Base-by-base conservation (phyloP, 2,888 invertebrate species). In the Orthonychiurus folsomi region DNA sequence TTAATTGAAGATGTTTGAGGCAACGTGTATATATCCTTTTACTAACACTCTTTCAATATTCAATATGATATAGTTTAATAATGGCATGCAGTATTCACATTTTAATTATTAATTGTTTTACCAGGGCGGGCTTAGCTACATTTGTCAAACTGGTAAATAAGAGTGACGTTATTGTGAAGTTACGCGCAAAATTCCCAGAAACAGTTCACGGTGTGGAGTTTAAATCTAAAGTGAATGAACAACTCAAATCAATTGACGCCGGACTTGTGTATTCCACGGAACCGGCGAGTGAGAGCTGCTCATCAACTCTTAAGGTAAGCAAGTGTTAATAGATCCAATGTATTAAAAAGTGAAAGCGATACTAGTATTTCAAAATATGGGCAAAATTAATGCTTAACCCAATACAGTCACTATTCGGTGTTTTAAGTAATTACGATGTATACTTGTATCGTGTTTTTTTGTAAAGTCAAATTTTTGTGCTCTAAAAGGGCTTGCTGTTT, bases 81-180 rank as follows among this genome's bases (percentile, higher is more conserved):
- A n/a, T n/a, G n/a, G n/a, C n/a, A n/a, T n/a, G n/a, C n/a, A n/a
- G n/a, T n/a, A n/a, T n/a, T n/a, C n/a, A n/a, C n/a, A n/a, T n/a
- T n/a, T n/a, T n/a, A n/a, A n/a, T n/a, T n/a, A n/a, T n/a, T n/a
- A n/a, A n/a, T n/a, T n/a, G n/a, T n/a, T n/a, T n/a, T n/a, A n/a
- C n/a, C 50, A 66, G 66, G 60, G 54, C 62, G 27, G 64, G 66
- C 27, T 48, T 26, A 15, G 50, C 58, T 20, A 50, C 59, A n/a
- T 52, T 26, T 20, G 21, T 58, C 3, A 60, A 66, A 24, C 37
- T 57, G 21, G 21, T 50, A 24, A 59, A 62, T 3, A 50, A 50
- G 2, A 61, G 64, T 20, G 54, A 56, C 1, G 47, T 62, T 12
- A 37, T 27, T 1, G 21, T 64, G 1, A 64, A 64, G 24, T 15